Evolutionary conservation across 2,797 vertebrate genomes (phyloP).

Genomic region (Chrysocyon brachyurus): DNA sequence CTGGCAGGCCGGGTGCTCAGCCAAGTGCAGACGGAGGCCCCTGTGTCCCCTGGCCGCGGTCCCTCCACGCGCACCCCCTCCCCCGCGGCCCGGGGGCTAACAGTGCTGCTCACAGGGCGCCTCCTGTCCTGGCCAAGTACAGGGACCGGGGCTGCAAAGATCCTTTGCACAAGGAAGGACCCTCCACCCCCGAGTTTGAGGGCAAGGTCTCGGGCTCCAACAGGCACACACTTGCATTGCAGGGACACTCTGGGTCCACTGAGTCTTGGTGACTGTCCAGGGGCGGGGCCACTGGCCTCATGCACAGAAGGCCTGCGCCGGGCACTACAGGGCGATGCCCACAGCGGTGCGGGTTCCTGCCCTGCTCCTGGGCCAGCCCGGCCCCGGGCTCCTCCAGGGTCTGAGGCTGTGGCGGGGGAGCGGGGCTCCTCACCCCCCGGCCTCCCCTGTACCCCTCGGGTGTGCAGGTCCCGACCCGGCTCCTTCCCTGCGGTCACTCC

Average conservation of each 20-base stretch:
- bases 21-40: neutral
- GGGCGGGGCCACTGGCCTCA: neutral
- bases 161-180: neutral
- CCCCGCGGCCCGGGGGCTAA: neutral
- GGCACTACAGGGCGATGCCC: neutral
- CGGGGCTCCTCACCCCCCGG: neutral
- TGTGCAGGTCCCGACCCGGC: neutral
- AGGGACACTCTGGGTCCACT: neutral
- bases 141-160: neutral
- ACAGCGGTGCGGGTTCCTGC: neutral
- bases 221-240: too few species aligned
- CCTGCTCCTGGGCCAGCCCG: neutral
- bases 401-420: neutral
- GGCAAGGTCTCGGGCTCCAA: neutral
- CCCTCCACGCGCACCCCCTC: fast-evolving
- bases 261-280: neutral
- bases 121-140: neutral
- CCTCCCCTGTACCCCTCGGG: fast-evolving
- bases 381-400: fast-evolving
- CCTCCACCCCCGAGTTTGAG: fast-evolving
- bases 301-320: fast-evolving
- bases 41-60: fast-evolving
- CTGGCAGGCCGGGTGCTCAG: fast-evolving
- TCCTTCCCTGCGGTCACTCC: neutral
- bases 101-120: fast-evolving